phyloP scores from a whole-genome alignment of 2,113 vertebrate species.

The Myanophis thanlyinensis region DNA sequence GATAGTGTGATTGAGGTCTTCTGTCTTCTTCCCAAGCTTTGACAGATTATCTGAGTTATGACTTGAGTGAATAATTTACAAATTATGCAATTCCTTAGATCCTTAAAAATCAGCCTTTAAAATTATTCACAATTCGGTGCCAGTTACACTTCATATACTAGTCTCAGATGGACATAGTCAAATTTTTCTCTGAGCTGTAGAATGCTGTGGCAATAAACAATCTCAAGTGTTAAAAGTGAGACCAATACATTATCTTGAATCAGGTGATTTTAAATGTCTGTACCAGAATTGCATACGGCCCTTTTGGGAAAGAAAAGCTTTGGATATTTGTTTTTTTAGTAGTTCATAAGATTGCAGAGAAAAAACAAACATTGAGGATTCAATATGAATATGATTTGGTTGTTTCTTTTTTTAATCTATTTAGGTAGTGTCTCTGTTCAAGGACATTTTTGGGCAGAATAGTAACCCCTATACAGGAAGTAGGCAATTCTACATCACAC shows the following conservation, averaged over 20 bases:
- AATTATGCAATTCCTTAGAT: not conserved
- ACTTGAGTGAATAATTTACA: not conserved
- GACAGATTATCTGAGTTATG: not conserved
- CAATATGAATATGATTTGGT: not conserved
- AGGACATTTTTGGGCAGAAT: slow-evolving; percentile 80
- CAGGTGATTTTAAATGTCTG: not conserved
- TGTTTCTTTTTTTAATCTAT: not conserved
- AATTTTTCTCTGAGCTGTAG: not conserved
- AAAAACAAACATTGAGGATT: too few relatives aligned
- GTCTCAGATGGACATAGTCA: not conserved
- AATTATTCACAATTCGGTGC: not conserved
- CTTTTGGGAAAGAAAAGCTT: not conserved
- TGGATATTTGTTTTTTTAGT: too few relatives aligned
- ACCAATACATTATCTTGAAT: not conserved
- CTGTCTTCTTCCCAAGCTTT: not conserved
- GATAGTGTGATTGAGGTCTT: not conserved
- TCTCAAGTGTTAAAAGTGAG: not conserved
- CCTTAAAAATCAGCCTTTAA: not conserved
- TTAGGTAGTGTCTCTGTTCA: slow-evolving; percentile 85
- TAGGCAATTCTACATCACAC: slow-evolving; percentile 87
- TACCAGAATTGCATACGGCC: not conserved
- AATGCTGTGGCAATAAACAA: not conserved
- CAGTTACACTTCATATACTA: not conserved
- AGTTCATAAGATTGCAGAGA: too few relatives aligned
- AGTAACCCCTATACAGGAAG: slow-evolving; percentile 81